phyloP scores from a whole-genome alignment of 2,113 vertebrate genomes.

The Catharus fuscescens region DNA sequence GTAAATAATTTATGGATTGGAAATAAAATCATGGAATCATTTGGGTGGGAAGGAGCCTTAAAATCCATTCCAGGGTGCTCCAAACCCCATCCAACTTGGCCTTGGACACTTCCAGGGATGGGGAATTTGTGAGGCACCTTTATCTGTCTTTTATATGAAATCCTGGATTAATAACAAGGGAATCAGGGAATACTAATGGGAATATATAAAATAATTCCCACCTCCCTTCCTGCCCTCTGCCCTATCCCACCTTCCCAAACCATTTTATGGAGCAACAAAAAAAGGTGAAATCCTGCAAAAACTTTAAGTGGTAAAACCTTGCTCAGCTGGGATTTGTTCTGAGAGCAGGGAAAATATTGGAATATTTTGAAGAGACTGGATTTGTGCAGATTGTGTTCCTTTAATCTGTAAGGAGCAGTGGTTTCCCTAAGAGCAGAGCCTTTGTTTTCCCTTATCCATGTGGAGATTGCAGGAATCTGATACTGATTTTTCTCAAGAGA shows the following conservation, averaged over 20 bases:
- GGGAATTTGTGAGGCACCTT: background rate
- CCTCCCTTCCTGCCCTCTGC: background rate
- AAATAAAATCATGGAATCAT: no score
- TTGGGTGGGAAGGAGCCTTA: background rate
- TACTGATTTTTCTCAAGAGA: background rate
- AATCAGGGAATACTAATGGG: background rate
- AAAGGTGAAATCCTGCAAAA: background rate
- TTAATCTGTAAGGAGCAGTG: background rate
- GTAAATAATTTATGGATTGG: background rate
- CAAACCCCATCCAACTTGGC: background rate
- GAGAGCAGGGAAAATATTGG: background rate
- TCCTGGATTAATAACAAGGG: background rate
- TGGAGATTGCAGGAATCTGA: background rate
- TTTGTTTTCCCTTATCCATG: background rate
- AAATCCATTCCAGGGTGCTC: background rate
- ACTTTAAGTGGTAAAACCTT: fast-evolving
- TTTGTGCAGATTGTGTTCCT: background rate
- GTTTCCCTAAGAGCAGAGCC: background rate
- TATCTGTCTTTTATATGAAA: background rate
- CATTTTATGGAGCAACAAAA: background rate
- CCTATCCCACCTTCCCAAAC: background rate
- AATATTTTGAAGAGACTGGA: background rate
- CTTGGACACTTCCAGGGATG: background rate
- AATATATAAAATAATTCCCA: background rate
- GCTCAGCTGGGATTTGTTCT: background rate